Base-by-base conservation (phyloP, 1,140 invertebrate species). In the Phocides pigmalion region DNA sequence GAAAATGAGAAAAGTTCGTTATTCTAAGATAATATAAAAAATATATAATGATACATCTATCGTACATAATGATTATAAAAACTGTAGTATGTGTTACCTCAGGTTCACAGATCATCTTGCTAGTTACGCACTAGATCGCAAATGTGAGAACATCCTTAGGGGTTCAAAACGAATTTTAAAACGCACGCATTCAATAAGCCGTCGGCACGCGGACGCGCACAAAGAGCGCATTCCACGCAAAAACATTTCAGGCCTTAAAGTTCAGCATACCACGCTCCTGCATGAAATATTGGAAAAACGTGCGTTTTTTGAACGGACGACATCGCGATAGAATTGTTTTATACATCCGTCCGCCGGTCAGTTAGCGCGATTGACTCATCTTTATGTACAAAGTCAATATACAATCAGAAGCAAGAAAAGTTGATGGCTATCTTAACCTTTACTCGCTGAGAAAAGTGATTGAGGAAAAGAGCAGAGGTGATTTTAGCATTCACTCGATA, bases 181-280 rank as follows among this genome's bases (percentile, higher is more conserved):
- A 11, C 28, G 28, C 28, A 32, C 28, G 49, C 42, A 51, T 37
- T 17, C 49, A 19, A 35, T 51, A 32, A 28, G 47, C 14, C 22
- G 20, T n/a, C 28, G 49, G 25, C 17, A n/a, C 49, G 25, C 22
- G 14, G 28, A 32, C 28, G 28, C 28, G 28, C 25, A 35, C 49
- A 35, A 51, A 35, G 49, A 51, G 8, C 25, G 49, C 25, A 53
- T 19, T 37, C 32, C 32, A 15, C 50, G 32, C 16, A 19, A 37
- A 53, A 53, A 53, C 42, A 53, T 53, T 53, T 17, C 15, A 53
- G 4, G 5, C 32, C 32, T 17, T 11, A 46, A 46, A 46, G 17
- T 46, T n/a, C 50, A 28, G 39, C 50, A 53, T 53, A 39, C 50
- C 19, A 32, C 12, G 0, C 5, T 8, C 50, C 16, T 19, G 15